Conservation (phyloP, 1,140 invertebrate genomes). For the Drosophila baimaii region DNA sequence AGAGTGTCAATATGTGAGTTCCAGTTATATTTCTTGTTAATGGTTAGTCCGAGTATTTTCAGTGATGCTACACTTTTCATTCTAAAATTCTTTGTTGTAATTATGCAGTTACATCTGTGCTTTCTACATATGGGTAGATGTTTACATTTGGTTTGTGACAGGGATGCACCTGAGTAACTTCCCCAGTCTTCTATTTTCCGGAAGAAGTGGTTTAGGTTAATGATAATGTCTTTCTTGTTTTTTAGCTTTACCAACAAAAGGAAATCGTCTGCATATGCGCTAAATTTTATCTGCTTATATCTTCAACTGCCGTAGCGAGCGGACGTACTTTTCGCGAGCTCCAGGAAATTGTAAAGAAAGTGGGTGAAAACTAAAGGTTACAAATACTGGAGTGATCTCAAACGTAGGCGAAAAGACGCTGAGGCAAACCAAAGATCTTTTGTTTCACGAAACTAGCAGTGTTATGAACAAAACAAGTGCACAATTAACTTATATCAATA, state of each 20-base stretch:
- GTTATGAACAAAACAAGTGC: no score
- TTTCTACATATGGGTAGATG: neutral
- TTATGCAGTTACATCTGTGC: slow-evolving; percentile 1
- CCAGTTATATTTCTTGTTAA: neutral
- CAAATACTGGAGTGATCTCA: no score
- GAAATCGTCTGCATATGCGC: no score
- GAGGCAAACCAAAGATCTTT: no score
- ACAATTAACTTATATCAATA: no score
- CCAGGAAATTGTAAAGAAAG: no score
- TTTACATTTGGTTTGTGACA: neutral
- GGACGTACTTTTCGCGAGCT: no score
- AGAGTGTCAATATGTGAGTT: neutral
- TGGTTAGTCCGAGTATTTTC: slow-evolving; percentile 6
- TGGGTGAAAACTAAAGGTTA: no score
- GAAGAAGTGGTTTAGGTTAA: neutral
- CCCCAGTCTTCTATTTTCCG: neutral
- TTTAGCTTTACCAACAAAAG: neutral
- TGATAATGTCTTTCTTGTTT: neutral
- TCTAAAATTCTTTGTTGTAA: neutral
- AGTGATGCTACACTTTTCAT: neutral
- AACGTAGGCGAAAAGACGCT: no score
- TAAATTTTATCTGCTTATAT: slow-evolving; percentile 5
- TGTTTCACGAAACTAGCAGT: no score
- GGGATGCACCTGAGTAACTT: neutral
- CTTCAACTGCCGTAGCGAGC: no score